Percentiles rank a stretch among this genome's conserved stretches.
These are phyloP conservation scores for Luperina nickerlii DNA, from an alignment of 2,888 invertebrate species.

Conservation along the genomic window DNA sequence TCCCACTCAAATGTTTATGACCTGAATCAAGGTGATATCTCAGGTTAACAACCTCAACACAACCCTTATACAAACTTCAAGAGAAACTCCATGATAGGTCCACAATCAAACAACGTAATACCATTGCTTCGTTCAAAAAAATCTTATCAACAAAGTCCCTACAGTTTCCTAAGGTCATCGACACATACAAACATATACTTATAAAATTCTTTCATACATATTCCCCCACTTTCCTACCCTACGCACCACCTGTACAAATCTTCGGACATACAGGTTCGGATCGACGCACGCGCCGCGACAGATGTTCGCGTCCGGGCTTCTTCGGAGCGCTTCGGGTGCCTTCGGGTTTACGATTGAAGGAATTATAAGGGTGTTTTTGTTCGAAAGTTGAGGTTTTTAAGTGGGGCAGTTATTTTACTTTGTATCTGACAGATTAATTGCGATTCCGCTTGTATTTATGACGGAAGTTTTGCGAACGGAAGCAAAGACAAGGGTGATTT, in stretches of 20 bases:
- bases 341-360: constrained; percentile 53
- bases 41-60: constrained; percentile 39
- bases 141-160: constrained; percentile 56
- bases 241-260: constrained; percentile 72
- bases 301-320: constrained; percentile 70
- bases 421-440: constrained; percentile 40
- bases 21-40: constrained; percentile 40
- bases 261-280: constrained; percentile 66
- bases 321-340: constrained; percentile 63
- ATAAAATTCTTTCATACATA: constrained; percentile 59
- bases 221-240: constrained; percentile 63
- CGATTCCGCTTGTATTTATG: constrained; percentile 24
- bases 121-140: constrained; percentile 18
- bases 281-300: constrained; percentile 74
- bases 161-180: constrained; percentile 61
- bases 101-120: constrained; percentile 30
- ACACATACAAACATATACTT: constrained; percentile 55
- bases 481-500: constrained; percentile 4
- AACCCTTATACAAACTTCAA: constrained; percentile 20
- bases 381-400: constrained; percentile 54
- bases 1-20: constrained; percentile 3
- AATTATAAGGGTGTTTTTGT: constrained; percentile 61
- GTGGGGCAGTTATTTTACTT: constrained; percentile 49
- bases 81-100: constrained; percentile 1
- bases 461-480: constrained; percentile 7